Conservation (phyloP, 2,888 invertebrate species). For the Cerceris ruficornis region DNA sequence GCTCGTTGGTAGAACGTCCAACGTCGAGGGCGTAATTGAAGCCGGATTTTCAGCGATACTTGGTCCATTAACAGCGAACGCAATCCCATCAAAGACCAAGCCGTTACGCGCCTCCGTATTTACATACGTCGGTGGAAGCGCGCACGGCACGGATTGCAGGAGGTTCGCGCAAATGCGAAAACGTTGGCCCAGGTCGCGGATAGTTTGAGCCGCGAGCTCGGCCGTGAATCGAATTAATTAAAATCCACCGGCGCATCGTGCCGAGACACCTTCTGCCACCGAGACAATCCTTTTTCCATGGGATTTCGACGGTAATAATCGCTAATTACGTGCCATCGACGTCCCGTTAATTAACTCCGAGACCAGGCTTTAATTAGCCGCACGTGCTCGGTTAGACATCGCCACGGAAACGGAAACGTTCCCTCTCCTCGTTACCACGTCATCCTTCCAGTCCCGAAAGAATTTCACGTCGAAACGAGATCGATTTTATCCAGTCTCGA, state of each 20-base stretch:
- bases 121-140: neutral
- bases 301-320: conserved; percentile 67
- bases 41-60: conserved; percentile 10
- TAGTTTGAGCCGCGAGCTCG: neutral
- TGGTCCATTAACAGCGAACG: conserved; percentile 31
- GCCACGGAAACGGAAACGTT: conserved; percentile 46
- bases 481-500: too few species aligned
- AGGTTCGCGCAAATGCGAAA: neutral
- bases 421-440: conserved; percentile 18
- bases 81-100: conserved; percentile 31
- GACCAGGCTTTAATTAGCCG: conserved; percentile 63
- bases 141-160: neutral
- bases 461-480: neutral
- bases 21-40: conserved; percentile 23
- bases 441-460: neutral
- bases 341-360: conserved; percentile 64
- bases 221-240: conserved; percentile 60
- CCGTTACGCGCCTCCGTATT: neutral
- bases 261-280: conserved; percentile 17
- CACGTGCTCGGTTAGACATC: conserved; percentile 42
- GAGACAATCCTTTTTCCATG: conserved; percentile 55
- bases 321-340: conserved; percentile 68
- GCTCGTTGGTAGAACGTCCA: conserved; percentile 32
- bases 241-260: conserved; percentile 42
- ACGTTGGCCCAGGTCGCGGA: conserved; percentile 34